A percentile compares a stretch with the other conserved stretches of the same genome.
Evolutionary conservation across 2,113 vertebrate species (phyloP).

Genomic region (Accipiter cooperii): DNA sequence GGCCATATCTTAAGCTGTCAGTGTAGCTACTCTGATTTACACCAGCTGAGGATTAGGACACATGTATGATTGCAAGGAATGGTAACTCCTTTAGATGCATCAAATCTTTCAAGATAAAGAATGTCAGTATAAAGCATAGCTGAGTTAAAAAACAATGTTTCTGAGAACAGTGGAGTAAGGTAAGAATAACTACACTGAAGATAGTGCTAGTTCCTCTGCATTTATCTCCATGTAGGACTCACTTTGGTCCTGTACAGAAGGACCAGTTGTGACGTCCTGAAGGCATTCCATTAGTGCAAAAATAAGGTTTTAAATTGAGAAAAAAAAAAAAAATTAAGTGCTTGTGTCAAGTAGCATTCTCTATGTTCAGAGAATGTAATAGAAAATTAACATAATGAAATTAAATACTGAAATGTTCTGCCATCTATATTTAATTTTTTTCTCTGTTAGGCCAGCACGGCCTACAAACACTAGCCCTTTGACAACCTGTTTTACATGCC

Average conservation of each 20-base stretch:
- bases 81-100: background rate
- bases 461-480: background rate
- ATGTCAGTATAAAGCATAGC: background rate
- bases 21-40: background rate
- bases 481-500: accelerated
- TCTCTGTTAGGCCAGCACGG: background rate
- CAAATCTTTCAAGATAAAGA: conserved; percentile 4
- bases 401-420: background rate
- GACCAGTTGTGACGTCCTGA: background rate
- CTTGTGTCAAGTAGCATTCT: background rate
- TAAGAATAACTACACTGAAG: background rate
- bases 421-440: background rate
- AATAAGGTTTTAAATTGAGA: background rate
- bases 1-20: background rate
- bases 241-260: background rate
- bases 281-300: background rate
- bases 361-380: background rate
- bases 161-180: background rate
- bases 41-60: background rate
- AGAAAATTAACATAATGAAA: background rate
- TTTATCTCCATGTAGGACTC: background rate
- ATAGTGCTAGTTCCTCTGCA: background rate
- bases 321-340: background rate
- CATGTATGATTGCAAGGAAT: background rate
- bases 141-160: background rate